phyloP scores from a whole-genome alignment of 2,888 invertebrate genomes.

The Catocala fraxini region DNA sequence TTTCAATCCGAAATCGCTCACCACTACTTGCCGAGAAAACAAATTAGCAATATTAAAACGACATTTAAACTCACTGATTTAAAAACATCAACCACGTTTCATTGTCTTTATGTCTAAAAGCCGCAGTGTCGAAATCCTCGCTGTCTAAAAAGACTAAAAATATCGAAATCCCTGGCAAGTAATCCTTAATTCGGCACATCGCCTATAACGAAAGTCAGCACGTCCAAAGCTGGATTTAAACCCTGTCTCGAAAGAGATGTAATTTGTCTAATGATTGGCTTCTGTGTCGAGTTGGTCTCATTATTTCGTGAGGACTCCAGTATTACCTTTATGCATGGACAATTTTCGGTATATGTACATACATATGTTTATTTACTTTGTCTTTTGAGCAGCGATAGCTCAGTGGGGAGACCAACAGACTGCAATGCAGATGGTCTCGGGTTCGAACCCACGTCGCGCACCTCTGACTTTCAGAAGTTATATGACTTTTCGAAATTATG shows the following conservation, averaged over 20 bases:
- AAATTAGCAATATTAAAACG: too few species aligned
- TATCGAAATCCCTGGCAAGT: not conserved
- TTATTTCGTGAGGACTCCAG: slow-evolving; percentile 12
- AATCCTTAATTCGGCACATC: slow-evolving; percentile 10
- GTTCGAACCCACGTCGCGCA: too few species aligned
- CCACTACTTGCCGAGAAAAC: too few species aligned
- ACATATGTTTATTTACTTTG: slow-evolving; percentile 12
- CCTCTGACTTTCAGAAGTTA: too few species aligned
- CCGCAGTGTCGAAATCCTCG: not conserved
- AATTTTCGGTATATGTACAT: not conserved
- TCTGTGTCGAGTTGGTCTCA: slow-evolving; percentile 11
- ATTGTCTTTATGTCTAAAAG: too few species aligned
- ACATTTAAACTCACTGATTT: too few species aligned
- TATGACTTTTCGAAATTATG: too few species aligned
- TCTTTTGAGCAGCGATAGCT: too few species aligned
- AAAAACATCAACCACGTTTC: too few species aligned
- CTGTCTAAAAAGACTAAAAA: not conserved
- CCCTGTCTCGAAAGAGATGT: slow-evolving; percentile 16
- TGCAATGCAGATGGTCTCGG: too few species aligned
- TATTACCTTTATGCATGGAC: slow-evolving; percentile 5
- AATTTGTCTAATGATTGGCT: slow-evolving; percentile 18
- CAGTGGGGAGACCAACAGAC: too few species aligned
- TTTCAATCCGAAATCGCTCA: too few species aligned
- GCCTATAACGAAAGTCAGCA: slow-evolving; percentile 5
- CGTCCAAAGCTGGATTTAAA: slow-evolving; percentile 13